Evolutionary conservation across 2,888 invertebrate genomes (phyloP).

Genomic region (Cephus sareptanus): DNA sequence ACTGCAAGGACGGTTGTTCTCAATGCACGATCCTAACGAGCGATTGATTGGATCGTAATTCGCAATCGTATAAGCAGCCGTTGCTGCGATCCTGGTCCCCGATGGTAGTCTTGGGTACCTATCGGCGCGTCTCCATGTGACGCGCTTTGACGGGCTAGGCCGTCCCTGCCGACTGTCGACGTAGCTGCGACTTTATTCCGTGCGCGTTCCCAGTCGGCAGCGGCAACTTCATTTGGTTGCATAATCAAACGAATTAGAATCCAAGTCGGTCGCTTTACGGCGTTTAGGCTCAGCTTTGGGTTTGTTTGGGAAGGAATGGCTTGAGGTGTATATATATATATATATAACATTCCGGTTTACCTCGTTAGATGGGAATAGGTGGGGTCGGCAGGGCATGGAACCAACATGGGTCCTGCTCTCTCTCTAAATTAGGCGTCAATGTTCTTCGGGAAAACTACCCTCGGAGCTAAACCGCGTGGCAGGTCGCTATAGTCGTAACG

Average conservation of each 20-base stretch:
- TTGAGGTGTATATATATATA: no score
- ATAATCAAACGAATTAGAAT: conserved; percentile 2
- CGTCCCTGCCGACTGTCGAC: not conserved
- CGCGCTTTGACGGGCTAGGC: not conserved
- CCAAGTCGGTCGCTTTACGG: not conserved
- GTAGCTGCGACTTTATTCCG: not conserved
- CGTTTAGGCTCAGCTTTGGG: not conserved
- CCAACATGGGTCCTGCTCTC: conserved; percentile 13
- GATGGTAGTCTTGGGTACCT: no score
- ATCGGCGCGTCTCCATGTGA: no score
- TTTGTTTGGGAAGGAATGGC: not conserved
- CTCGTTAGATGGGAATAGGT: no score
- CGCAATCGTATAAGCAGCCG: no score
- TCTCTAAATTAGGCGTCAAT: conserved; percentile 27
- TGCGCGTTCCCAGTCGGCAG: not conserved
- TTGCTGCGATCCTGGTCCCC: no score
- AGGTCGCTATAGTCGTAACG: not conserved
- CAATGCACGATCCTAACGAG: no score
- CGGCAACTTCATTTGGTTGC: not conserved
- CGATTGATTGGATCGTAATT: no score
- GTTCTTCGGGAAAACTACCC: conserved; percentile 19
- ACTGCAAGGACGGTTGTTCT: no score
- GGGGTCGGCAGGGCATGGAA: conserved; percentile 13
- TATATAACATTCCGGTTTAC: no score
- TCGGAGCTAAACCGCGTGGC: conserved; percentile 4